Base-by-base conservation (phyloP, 2,797 vertebrate genomes). In the Anguilla pacifica region DNA sequence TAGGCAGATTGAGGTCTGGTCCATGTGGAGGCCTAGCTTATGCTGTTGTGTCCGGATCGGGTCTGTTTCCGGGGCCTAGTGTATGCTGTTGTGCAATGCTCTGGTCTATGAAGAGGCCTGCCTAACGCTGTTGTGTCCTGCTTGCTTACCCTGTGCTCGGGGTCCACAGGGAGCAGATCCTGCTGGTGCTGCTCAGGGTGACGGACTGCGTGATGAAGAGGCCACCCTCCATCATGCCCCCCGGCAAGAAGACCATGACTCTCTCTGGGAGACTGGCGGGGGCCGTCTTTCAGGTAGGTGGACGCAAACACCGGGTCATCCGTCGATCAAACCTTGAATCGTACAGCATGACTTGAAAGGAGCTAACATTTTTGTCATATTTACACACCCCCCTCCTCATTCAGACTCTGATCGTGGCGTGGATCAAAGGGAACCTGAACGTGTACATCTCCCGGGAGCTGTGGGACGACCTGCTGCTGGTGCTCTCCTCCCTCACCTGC, bases 341-440 rank as follows among this genome's bases (percentile, higher is more conserved):
- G 25, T 7, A 11, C 25, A 7, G 64, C 25, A 70, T 70, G 64
- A 70, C 64, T 28, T 70, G 25, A 70, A 28, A 70, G 25, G 64
- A 28, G 19, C 19, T 64, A 64, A 64, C 4, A 6, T 70, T 9
- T 46, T 70, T 70, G 25, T 28, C 64, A 77, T 5, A 39, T 39
- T 77, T 35, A 77, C 72, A 28, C 39, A 13, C 15, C n/a, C 10
- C 46, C 74, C 57, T 70, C n/a, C 90, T 2, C 17, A 28, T 91
- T 74, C 93, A 99, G 99, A 99, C 99, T 15, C 97, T 99, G 91
- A 99, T 99, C 86, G 99, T 99, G 88, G 98, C 99, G 88, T 99
- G 99, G 99, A 99, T 99, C 92, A 99, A 99, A 94, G 98, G 97
- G n/a, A 99, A 99, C 90, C 95, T 99, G 87, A 99, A 99, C 55